Evolutionary conservation across 2,113 vertebrate species (phyloP).

Genomic region (Sphaerodactylus townsendi): DNA sequence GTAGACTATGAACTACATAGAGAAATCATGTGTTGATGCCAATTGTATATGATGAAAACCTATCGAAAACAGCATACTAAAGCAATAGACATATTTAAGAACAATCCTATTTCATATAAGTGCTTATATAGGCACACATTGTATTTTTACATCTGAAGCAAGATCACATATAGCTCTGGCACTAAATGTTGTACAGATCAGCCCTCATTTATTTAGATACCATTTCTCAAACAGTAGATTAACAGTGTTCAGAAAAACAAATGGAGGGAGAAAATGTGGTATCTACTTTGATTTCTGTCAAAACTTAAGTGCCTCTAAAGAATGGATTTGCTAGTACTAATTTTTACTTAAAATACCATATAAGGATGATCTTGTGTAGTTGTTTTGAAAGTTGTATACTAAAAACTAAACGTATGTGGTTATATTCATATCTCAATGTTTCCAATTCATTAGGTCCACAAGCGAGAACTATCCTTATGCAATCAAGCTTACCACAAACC

Average conservation of each 20-base stretch:
- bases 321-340: background rate
- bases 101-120: background rate
- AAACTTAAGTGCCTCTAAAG: background rate
- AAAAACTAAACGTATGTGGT: background rate
- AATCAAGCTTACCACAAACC: constrained; percentile 96
- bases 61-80: background rate
- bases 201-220: background rate
- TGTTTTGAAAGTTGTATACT: background rate
- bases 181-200: background rate
- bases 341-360: background rate
- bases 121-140: background rate
- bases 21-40: background rate
- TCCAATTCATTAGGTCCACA: constrained; percentile 85
- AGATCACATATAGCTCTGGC: background rate
- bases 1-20: background rate
- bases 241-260: background rate
- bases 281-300: background rate
- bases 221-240: background rate
- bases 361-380: background rate
- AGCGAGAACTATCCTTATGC: constrained; percentile 98
- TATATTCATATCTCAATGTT: constrained; percentile 21
- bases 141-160: background rate
- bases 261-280: background rate
- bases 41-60: background rate
- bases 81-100: background rate